Evolutionary conservation across 2,888 invertebrate genomes (phyloP).

Genomic region (Ichneumoninae sp.): DNA sequence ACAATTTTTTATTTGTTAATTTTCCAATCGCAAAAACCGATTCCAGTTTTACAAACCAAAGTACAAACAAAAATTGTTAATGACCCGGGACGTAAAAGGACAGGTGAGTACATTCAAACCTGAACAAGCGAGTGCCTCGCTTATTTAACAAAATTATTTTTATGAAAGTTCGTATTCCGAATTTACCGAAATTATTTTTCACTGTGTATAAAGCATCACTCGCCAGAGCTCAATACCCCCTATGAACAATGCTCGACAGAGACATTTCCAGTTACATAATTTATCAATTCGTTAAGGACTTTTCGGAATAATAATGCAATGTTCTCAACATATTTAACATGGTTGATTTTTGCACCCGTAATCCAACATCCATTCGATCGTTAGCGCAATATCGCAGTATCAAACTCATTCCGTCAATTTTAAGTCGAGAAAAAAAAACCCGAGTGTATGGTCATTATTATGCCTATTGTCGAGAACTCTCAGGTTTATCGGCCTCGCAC

Average conservation of each 20-base stretch:
- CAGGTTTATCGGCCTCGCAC: slow-evolving; percentile 42
- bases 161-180: too few species aligned
- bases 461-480: slow-evolving; percentile 1
- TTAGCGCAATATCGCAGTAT: neutral
- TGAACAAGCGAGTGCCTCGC: too few species aligned
- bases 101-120: too few species aligned
- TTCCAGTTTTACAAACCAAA: too few species aligned
- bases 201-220: too few species aligned
- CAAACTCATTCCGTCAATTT: neutral
- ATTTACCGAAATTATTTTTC: too few species aligned
- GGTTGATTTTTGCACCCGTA: neutral
- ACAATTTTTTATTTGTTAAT: too few species aligned
- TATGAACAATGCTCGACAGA: too few species aligned
- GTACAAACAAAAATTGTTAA: too few species aligned
- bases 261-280: neutral
- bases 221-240: neutral
- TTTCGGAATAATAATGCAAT: neutral
- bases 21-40: too few species aligned
- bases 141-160: too few species aligned
- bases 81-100: too few species aligned
- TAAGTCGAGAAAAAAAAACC: neutral
- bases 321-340: neutral
- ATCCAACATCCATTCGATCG: neutral
- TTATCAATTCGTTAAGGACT: neutral
- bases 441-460: neutral